Percentiles rank a stretch among this genome's conserved stretches.
phyloP scores from a whole-genome alignment of 2,888 invertebrate genomes.

The Meiosimyza platycephala region DNA sequence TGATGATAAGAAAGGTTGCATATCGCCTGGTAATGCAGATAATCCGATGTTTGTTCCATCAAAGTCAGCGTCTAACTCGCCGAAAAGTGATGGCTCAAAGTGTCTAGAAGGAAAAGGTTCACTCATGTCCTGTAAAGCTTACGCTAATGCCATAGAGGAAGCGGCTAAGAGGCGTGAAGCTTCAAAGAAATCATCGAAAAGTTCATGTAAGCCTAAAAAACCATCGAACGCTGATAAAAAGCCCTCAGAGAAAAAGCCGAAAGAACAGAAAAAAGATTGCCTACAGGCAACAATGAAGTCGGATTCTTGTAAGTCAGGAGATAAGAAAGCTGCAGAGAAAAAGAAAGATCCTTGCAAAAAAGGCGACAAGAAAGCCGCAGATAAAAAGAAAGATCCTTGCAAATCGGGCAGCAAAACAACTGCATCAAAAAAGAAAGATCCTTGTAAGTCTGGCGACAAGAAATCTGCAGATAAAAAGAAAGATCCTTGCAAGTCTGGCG shows the following conservation, averaged over 20 bases:
- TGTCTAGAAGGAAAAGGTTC: background rate
- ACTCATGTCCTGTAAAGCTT: constrained; percentile 46
- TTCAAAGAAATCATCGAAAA: constrained; percentile 16
- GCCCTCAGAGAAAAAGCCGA: constrained; percentile 40
- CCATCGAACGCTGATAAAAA: constrained; percentile 37
- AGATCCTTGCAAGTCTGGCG: constrained; percentile 28
- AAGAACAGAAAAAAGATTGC: background rate
- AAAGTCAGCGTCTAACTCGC: background rate
- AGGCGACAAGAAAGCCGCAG: too few relatives aligned
- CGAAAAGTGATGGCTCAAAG: background rate
- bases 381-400: constrained; percentile 12
- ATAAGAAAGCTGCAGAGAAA: constrained; percentile 29
- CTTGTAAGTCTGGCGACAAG: background rate
- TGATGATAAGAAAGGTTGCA: constrained; percentile 43
- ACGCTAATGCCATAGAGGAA: constrained; percentile 43
- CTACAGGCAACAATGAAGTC: too few relatives aligned
- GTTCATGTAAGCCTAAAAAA: background rate
- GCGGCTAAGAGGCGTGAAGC: constrained; percentile 43
- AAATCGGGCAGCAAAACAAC: background rate
- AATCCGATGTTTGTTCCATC: constrained; percentile 32
- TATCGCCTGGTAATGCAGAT: constrained; percentile 43
- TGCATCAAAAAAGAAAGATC: background rate
- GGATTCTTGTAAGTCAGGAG: constrained; percentile 21
- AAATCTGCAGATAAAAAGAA: background rate
- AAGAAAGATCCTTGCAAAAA: too few relatives aligned